Base-by-base conservation (phyloP, 2,888 invertebrate genomes). In the Acronicta alni region DNA sequence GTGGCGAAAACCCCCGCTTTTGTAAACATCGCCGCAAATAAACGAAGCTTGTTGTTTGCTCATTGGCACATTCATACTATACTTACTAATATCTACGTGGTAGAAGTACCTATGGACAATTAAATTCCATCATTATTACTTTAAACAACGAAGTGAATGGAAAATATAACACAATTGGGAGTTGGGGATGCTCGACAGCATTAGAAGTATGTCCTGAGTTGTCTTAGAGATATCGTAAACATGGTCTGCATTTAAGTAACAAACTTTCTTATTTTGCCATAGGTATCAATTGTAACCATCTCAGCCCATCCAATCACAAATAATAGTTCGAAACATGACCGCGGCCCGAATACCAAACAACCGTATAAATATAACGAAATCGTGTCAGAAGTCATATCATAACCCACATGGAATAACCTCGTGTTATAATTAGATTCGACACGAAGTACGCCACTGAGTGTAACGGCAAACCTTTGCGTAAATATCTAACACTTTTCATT, bases 1-100 rank as follows among this genome's bases (percentile, higher is more conserved):
- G 82, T 79, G 73, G 67, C 86, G 82, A 87, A 88, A 88, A 85
- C 85, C 80, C 65, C 66, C 69, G 74, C 76, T 87, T 76, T 84
- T 88, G 89, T 92, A 92, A 93, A 92, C 92, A 91, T 77, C 82
- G 84, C 89, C 91, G 83, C 85, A 90, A 93, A 93, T 93, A 93
- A 89, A 89, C 85, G 77, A 82, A 79, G 77, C 81, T 82, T 84
- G 82, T 81, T 84, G 82, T 84, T 85, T 81, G 80, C 72, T 79
- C 84, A 83, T 86, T 87, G 85, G 86, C 87, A 86, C 84, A 81
- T 84, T 35, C n/a, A 81, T 83, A 79, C 68, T 67, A 69, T 67
- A 68, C 70, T 69, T 45, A 57, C 35, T 35, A 55, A 57, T 46
- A 48, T 12, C 12, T 30, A 30, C 59, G 52, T 53, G 18, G 42